These are phyloP conservation scores for Palloptera scutellata DNA, from an alignment of 2,888 invertebrate species.

Conservation along the genomic window DNA sequence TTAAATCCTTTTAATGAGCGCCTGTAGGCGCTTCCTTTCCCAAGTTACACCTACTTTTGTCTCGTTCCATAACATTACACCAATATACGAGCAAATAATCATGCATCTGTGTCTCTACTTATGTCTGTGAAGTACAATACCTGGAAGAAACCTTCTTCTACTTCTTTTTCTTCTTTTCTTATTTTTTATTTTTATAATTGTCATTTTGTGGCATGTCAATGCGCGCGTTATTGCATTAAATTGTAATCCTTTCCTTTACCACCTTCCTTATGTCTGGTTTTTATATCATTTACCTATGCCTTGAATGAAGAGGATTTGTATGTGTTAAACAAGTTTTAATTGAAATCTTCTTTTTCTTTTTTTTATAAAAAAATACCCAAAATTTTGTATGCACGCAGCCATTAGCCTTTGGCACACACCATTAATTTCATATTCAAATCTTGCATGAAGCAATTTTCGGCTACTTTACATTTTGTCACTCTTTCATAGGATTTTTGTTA, in stretches of 20 bases:
- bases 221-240: conserved; percentile 56
- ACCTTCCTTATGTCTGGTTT: neutral
- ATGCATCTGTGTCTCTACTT: neutral
- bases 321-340: neutral
- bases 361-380: conserved; percentile 12
- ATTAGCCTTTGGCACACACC: conserved; percentile 48
- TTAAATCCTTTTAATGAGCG: conserved; percentile 20
- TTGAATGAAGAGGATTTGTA: neutral
- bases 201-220: conserved; percentile 5
- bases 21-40: conserved; percentile 58
- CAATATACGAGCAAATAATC: neutral
- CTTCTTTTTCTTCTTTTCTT: too few relatives aligned
- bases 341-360: conserved; percentile 9
- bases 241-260: conserved; percentile 46
- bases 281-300: neutral
- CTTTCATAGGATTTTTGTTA: neutral
- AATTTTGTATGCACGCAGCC: conserved; percentile 25
- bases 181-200: too few relatives aligned
- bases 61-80: conserved; percentile 36
- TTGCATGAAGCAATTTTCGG: conserved; percentile 20
- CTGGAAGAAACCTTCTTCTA: too few relatives aligned
- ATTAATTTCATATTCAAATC: conserved; percentile 47
- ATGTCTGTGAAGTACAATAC: neutral
- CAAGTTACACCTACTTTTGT: conserved; percentile 53
- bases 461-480: neutral